Conservation (phyloP, 2,113 vertebrate species). For the Archilochus colubris region DNA sequence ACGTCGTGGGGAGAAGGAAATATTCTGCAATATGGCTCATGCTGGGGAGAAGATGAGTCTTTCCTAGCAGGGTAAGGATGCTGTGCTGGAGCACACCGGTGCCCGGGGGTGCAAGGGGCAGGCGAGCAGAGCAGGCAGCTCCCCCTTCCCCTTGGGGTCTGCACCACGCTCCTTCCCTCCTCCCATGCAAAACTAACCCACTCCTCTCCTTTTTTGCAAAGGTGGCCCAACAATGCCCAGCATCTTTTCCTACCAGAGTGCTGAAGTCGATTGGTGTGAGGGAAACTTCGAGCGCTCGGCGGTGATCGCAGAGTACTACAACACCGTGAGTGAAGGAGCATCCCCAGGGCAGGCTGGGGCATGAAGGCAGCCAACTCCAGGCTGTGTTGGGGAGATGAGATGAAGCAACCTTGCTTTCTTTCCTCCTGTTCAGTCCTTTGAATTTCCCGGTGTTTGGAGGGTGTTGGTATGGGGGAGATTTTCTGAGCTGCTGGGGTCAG, state of each 20-base stretch:
- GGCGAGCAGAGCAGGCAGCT: fast-evolving
- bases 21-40: fast-evolving
- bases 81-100: neutral
- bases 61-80: neutral
- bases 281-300: constrained; percentile 87
- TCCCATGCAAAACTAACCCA: fast-evolving
- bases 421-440: neutral
- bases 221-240: constrained; percentile 74
- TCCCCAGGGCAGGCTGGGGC: neutral
- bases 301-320: constrained; percentile 91
- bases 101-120: fast-evolving
- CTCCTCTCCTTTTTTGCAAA: neutral
- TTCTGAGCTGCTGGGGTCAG: neutral
- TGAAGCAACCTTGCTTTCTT: neutral
- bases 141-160: neutral
- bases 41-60: neutral
- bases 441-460: neutral
- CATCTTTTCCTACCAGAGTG: constrained; percentile 89
- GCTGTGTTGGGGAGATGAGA: neutral
- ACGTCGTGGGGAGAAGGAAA: neutral
- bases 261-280: constrained; percentile 97
- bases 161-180: neutral
- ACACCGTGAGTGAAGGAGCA: constrained; percentile 82
- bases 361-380: neutral
- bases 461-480: neutral